Evolutionary conservation across 2,888 invertebrate species (phyloP).

Genomic region (Acanthosepion lycidas): DNA sequence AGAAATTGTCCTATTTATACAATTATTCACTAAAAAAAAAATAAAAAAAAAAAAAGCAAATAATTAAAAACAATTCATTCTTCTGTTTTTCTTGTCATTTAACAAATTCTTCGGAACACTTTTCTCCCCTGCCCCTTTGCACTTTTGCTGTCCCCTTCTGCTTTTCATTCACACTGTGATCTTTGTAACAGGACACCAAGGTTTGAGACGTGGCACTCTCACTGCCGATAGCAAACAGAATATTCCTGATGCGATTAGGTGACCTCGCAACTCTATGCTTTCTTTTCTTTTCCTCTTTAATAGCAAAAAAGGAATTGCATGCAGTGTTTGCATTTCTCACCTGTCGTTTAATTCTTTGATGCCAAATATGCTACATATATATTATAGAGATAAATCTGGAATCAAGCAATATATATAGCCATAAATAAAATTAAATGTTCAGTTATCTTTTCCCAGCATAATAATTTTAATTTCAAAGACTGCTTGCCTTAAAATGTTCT

Average conservation of each 20-base stretch:
- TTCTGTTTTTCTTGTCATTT: no score
- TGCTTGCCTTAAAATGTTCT: no score
- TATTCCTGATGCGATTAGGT: constrained; percentile 38
- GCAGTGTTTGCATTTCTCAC: not conserved
- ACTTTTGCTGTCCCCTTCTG: not conserved
- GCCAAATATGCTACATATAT: not conserved
- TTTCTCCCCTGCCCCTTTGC: not conserved
- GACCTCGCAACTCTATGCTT: not conserved
- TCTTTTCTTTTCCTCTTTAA: not conserved
- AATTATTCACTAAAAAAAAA: no score
- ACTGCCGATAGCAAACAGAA: constrained; percentile 39
- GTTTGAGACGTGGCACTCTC: not conserved
- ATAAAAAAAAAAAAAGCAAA: no score
- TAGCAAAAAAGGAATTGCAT: not conserved
- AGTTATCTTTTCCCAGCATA: no score
- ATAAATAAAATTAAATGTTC: no score
- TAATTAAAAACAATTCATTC: no score
- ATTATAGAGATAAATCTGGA: no score
- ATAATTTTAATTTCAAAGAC: no score
- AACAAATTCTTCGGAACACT: not conserved
- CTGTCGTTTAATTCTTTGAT: not conserved
- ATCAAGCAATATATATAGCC: not conserved
- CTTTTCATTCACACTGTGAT: not conserved
- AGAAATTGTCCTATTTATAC: no score
- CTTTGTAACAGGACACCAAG: not conserved